A percentile compares a stretch with the other conserved stretches of the same genome.
Conservation (phyloP, 2,888 invertebrate genomes). For the Calameuta filiformis region DNA sequence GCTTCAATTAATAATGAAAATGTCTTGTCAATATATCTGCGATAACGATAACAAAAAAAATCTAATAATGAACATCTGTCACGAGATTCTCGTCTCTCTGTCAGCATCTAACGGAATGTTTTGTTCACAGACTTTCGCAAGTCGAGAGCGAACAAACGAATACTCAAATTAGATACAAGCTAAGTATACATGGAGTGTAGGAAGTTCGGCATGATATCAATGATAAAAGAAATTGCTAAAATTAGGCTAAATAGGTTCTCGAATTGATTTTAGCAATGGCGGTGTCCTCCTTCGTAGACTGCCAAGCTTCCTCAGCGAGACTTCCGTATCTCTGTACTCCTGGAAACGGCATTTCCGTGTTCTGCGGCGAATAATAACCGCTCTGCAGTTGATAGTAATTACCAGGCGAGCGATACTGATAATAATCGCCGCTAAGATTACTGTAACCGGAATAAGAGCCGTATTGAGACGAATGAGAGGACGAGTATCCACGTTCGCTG, state of each 20-base stretch:
- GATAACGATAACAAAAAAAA: background rate
- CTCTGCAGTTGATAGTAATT: conserved; percentile 57
- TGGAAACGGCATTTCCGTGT: conserved; percentile 52
- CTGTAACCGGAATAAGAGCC: conserved; percentile 61
- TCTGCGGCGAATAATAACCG: conserved; percentile 62
- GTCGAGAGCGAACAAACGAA: background rate
- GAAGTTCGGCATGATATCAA: background rate
- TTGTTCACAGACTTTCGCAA: background rate
- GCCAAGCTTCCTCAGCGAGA: conserved; percentile 60
- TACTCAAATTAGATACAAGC: background rate
- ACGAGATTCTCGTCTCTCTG: background rate
- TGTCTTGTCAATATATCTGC: background rate
- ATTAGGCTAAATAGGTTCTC: conserved; percentile 43
- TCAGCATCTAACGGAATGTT: conserved; percentile 16
- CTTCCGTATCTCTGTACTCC: conserved; percentile 61
- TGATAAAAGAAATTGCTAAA: background rate
- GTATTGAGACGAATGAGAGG: conserved; percentile 56
- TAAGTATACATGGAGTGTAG: background rate
- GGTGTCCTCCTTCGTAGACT: conserved; percentile 46
- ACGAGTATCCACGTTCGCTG: conserved; percentile 63
- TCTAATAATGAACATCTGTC: background rate
- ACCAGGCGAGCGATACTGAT: conserved; percentile 48
- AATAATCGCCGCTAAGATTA: conserved; percentile 51
- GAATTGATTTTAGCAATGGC: conserved; percentile 32
- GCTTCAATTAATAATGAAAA: background rate